Conservation (phyloP, 2,888 invertebrate species). For the Harpalus rubripes region DNA sequence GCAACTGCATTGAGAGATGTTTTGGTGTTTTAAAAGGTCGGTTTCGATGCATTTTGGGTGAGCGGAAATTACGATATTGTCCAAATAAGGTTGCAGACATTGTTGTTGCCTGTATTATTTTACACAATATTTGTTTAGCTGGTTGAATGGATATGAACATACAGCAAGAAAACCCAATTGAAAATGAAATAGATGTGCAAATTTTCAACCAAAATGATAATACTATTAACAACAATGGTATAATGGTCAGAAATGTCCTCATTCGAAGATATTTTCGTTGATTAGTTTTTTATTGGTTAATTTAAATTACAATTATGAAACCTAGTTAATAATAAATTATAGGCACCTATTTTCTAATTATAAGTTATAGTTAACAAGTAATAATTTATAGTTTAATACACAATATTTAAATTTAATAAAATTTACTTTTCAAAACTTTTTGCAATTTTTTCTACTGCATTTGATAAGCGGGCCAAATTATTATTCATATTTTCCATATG, state of each 20-base stretch:
- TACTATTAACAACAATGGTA: neutral
- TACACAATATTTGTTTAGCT: too few relatives aligned
- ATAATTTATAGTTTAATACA: too few relatives aligned
- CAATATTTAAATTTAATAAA: neutral
- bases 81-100: neutral
- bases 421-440: neutral
- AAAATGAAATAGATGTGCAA: neutral
- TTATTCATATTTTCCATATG: neutral
- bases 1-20: constrained; percentile 1
- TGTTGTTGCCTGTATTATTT: too few relatives aligned
- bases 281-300: too few relatives aligned
- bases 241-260: too few relatives aligned
- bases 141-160: too few relatives aligned
- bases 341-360: neutral
- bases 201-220: neutral
- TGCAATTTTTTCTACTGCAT: neutral
- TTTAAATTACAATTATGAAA: neutral
- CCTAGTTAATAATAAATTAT: neutral
- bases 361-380: neutral
- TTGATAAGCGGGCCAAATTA: neutral
- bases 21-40: neutral
- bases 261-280: too few relatives aligned
- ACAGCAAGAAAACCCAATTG: too few relatives aligned
- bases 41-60: neutral
- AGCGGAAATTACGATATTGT: neutral